Evolutionary conservation across 1,140 invertebrate genomes (phyloP).

Genomic region (Drosophila elegans): DNA sequence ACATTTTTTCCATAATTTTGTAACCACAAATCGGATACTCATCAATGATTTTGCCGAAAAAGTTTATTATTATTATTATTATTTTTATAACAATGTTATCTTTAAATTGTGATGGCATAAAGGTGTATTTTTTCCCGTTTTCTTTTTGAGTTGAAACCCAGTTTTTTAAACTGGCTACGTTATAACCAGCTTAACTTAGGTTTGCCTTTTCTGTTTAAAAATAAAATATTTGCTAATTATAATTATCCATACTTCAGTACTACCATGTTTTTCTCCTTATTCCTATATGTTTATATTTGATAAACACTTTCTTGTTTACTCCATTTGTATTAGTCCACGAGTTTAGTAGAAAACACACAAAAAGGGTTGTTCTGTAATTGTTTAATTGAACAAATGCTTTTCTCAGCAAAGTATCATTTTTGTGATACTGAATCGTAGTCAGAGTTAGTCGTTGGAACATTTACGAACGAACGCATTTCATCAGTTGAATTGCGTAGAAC

Average conservation of each 20-base stretch:
- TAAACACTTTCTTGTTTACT: conserved; percentile 1
- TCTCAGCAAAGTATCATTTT: background rate
- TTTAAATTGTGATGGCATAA: no score
- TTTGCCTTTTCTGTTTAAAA: background rate
- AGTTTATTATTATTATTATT: no score
- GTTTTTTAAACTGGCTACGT: background rate
- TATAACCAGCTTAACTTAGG: background rate
- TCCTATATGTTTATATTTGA: conserved; percentile 4
- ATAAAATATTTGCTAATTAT: conserved; percentile 3
- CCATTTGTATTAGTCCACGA: no score
- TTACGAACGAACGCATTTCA: conserved; percentile 24
- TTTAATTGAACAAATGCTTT: conserved; percentile 15
- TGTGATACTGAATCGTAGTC: background rate
- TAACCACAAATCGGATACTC: no score
- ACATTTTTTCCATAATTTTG: no score
- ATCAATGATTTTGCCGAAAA: no score
- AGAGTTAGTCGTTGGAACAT: no score
- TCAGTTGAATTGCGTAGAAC: conserved; percentile 17
- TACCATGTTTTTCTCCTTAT: background rate
- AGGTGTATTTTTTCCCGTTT: no score
- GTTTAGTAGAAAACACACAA: no score
- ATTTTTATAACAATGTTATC: no score
- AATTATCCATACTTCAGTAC: background rate
- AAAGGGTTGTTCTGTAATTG: no score
- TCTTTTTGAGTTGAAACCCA: background rate